A percentile compares a stretch with the other conserved stretches of the same genome.
Evolutionary conservation across 2,888 invertebrate genomes (phyloP).

Genomic region (Mimas tiliae): DNA sequence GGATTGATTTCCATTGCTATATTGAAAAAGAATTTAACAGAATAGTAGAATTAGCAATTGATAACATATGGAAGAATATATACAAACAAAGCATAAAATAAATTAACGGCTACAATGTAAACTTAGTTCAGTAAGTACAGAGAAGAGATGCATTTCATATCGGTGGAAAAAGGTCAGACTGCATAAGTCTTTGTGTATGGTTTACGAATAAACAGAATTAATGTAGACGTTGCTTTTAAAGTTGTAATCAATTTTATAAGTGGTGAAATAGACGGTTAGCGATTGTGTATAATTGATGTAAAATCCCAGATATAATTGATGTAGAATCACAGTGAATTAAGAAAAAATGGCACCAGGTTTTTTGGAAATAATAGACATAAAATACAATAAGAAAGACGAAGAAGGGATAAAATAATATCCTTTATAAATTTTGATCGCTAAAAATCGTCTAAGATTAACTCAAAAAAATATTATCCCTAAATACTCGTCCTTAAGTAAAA

Average conservation of each 20-base stretch:
- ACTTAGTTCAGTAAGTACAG: background rate
- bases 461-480: no score
- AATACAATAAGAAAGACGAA: no score
- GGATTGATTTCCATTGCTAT: conserved; percentile 1
- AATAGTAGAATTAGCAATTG: background rate
- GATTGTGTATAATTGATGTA: background rate
- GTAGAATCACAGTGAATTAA: background rate
- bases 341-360: background rate
- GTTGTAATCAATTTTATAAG: background rate
- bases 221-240: background rate
- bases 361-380: no score
- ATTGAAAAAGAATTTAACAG: background rate
- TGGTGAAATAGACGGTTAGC: background rate
- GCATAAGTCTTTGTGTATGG: background rate
- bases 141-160: background rate
- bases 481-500: no score
- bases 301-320: background rate
- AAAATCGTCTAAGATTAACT: no score
- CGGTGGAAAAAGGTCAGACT: background rate
- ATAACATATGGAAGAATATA: background rate
- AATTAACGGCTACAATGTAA: background rate
- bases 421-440: no score
- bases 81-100: background rate
- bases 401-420: no score
- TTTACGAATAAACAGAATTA: background rate